These are phyloP conservation scores for Eira barbara DNA, from an alignment of 2,113 vertebrate species.

Conservation along the genomic window DNA sequence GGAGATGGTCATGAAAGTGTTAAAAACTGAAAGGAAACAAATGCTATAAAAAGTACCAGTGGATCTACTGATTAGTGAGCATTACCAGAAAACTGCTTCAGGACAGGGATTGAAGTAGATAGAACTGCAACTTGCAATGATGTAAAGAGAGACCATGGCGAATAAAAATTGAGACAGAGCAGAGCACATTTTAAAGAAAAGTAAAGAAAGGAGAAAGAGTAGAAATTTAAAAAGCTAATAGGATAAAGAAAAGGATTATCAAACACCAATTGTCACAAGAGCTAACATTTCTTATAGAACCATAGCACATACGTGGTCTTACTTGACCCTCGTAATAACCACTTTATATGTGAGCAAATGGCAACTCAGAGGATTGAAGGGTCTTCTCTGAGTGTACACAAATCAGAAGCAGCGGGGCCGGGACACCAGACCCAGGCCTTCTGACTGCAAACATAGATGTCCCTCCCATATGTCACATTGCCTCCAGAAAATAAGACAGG, in stretches of 20 bases:
- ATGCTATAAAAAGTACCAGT: neutral
- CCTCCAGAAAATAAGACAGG: neutral
- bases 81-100: neutral
- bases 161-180: neutral
- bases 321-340: neutral
- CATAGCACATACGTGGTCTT: neutral
- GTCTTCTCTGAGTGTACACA: neutral
- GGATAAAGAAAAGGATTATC: neutral
- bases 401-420: neutral
- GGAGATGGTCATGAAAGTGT: neutral
- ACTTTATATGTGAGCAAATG: neutral
- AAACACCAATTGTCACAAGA: neutral
- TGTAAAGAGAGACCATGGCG: neutral
- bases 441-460: neutral
- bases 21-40: neutral
- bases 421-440: neutral
- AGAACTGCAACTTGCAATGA: neutral
- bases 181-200: neutral
- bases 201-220: neutral
- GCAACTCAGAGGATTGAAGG: neutral
- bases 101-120: neutral
- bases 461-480: neutral
- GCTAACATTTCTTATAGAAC: neutral
- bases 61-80: neutral
- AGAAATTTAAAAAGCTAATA: neutral